Evolutionary conservation across 2,888 invertebrate species (phyloP).

Genomic region (Stegophylla sp.): DNA sequence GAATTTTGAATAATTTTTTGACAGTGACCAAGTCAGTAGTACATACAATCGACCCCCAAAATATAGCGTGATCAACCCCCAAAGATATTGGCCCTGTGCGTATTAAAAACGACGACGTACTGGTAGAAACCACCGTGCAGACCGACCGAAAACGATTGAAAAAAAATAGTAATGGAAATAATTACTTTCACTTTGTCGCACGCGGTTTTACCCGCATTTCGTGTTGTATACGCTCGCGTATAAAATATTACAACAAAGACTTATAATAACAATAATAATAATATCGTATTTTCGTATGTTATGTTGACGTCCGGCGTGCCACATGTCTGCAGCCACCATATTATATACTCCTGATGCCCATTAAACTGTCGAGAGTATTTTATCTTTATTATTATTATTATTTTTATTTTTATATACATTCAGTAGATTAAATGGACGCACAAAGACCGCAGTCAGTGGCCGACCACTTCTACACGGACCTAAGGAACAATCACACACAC

Average conservation of each 20-base stretch:
- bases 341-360: background rate
- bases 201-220: constrained; percentile 34
- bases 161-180: constrained; percentile 15
- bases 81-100: background rate
- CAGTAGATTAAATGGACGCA: constrained; percentile 12
- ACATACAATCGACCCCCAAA: too few species aligned
- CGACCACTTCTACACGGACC: background rate
- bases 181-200: constrained; percentile 48
- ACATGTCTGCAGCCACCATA: background rate
- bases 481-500: too few species aligned
- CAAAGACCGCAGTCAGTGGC: constrained; percentile 11
- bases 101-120: too few species aligned
- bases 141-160: background rate
- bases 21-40: too few species aligned
- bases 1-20: too few species aligned
- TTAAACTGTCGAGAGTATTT: background rate
- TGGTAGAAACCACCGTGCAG: too few species aligned
- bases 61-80: constrained; percentile 19
- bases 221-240: background rate
- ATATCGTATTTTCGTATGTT: background rate
- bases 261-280: background rate
- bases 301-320: constrained; percentile 11
- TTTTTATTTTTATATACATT: too few species aligned
- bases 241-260: too few species aligned
- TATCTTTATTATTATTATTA: too few species aligned